Base-by-base conservation (phyloP, 2,888 invertebrate genomes). In the Orthonychiurus folsomi region DNA sequence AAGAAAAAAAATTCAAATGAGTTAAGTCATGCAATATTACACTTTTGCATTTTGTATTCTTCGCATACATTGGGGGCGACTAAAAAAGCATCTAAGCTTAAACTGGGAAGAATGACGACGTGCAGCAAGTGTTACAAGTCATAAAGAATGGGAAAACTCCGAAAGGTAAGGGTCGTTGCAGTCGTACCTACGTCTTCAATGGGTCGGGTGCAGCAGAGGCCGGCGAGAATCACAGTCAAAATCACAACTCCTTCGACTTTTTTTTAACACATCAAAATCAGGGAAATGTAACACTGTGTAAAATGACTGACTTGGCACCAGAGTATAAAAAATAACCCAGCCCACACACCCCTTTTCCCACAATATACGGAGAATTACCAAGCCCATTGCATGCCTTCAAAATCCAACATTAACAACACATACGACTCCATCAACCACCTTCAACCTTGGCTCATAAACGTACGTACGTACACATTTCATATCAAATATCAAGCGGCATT, bases 1-100 rank as follows among this genome's bases (percentile, higher is more conserved):
- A 27, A 24, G 24, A 5, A n/a, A n/a, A n/a, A 62, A 62, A 62
- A 65, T 62, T 56, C 62, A 62, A 65, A 65, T 65, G 65, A 65
- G 56, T 60, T 50, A 37, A 57, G 62, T 57, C 65, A 65, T 62
- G 65, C 62, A 62, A 65, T 62, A 53, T 50, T 50, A 37, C 57
- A 53, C 54, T 61, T 58, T 56, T 53, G 55, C 52, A 52, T 52
- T 52, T 21, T 52, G 52, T 52, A 21, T 52, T 52, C 21, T 52
- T n/a, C 5, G 37, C 37, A 37, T 37, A 37, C 37, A 37, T 37
- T 37, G 9, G 37, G 37, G 37, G 5, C 37, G 37, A 37, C 37
- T 37, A 37, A 37, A 37, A 37, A 37, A 37, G 37, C 37, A 37
- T 37, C 15, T 15, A 37, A 15, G 52, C 21, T 52, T 52, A 20